Evolutionary conservation across 1,140 invertebrate species (phyloP), one percentile per base, ranked within the genome.

Genomic region (honey bee (Apis mellifera)): DNA sequence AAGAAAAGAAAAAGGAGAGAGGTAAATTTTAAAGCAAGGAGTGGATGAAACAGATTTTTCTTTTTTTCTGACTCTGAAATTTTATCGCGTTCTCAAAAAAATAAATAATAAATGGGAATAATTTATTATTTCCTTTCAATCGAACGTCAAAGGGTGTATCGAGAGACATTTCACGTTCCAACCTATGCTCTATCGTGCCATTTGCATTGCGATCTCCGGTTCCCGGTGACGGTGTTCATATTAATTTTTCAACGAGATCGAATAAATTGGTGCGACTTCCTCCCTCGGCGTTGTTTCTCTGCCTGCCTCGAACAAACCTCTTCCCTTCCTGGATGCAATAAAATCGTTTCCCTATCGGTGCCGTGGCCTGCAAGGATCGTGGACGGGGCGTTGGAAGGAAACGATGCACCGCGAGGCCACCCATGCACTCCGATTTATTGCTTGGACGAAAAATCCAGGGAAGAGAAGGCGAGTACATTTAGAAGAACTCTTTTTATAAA

Each of bases 391-490:
- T 74, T 73, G 62, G 62, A 69, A 84, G 76, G 60, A 60, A 55
- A 55, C 54, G 42, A 26, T 73, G 50, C 59, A 78, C 52, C 17
- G 69, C 17, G 42, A n/a, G 78, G 66, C 88, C 88, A 88, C 88
- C 86, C 84, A 72, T 84, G 86, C 69, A 42, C 64, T 88, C 78
- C 83, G 86, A 89, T 88, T 88, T 89, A 89, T 88, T 80, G 62
- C 73, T 84, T 79, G 77, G 77, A 74, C 78, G 71, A 82, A 80
- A 64, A 62, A 74, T 85, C 68, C 69, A 50, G 50, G 78, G n/a
- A n/a, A 78, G 75, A 62, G 59, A 59, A 54, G 26, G 12, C n/a
- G 26, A 26, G 26, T n/a, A 26, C 26, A 26, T 26, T 32, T 32
- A 32, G 26, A 26, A 26, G 26, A 32, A 32, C 3, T 42, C 3